A percentile compares a stretch with the other conserved stretches of the same genome.
phyloP scores from a whole-genome alignment of 1,140 invertebrate species.

The Drosophila nigromelanica region DNA sequence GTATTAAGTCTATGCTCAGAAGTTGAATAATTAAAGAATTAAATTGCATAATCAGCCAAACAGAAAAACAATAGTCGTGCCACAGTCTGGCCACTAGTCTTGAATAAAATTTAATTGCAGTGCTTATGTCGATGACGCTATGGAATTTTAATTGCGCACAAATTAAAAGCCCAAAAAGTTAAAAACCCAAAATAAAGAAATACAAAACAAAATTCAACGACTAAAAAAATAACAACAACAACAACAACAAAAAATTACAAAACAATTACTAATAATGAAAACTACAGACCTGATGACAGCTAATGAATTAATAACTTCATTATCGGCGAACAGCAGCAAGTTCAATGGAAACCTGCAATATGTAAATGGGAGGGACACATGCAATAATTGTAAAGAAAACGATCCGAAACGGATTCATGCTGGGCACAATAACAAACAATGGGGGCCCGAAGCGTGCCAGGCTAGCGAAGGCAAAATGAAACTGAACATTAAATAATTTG shows the following conservation, averaged over 20 bases:
- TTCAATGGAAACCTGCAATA: constrained; percentile 29
- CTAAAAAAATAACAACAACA: background rate
- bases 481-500: constrained; percentile 66
- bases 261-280: constrained; percentile 45
- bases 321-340: constrained; percentile 26
- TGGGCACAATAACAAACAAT: constrained; percentile 38
- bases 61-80: constrained; percentile 5
- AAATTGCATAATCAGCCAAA: constrained; percentile 1
- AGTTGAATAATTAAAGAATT: constrained; percentile 2
- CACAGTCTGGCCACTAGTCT: constrained; percentile 15
- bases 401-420: constrained; percentile 17
- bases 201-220: background rate
- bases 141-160: constrained; percentile 37
- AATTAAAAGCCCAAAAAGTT: constrained; percentile 32
- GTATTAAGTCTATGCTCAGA: background rate
- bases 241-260: background rate
- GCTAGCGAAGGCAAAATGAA: constrained; percentile 14
- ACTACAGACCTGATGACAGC: constrained; percentile 35
- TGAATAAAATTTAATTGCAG: constrained; percentile 42
- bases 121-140: constrained; percentile 31
- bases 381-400: constrained; percentile 46
- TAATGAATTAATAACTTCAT: constrained; percentile 53
- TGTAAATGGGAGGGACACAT: constrained; percentile 30
- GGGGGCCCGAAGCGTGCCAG: background rate
- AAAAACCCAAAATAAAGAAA: constrained; percentile 2